phyloP scores from a whole-genome alignment of 2,888 invertebrate genomes.

The Cancer borealis region DNA sequence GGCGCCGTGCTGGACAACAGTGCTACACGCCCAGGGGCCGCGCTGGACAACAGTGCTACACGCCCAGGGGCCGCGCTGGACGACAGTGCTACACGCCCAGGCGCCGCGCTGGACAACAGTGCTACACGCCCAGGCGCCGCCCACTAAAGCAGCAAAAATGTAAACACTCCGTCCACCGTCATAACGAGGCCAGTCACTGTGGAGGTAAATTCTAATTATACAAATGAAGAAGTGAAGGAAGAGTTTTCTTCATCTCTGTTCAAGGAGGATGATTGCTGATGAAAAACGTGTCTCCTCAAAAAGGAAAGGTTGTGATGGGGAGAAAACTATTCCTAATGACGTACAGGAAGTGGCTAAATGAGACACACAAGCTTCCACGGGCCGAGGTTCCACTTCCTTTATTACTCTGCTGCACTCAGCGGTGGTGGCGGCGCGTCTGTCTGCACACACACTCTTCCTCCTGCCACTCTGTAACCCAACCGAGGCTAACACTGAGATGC shows the following conservation, averaged over 20 bases:
- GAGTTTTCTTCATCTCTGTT: neutral
- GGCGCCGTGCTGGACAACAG: neutral
- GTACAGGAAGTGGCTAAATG: constrained; percentile 29
- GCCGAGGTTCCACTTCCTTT: constrained; percentile 34
- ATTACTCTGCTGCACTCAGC: constrained; percentile 7
- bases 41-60: neutral
- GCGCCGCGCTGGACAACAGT: neutral
- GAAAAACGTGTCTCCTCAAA: constrained; percentile 24
- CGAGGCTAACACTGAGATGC: neutral
- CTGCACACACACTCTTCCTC: neutral
- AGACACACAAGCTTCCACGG: constrained; percentile 29
- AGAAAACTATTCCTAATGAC: constrained; percentile 24
- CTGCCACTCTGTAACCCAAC: neutral
- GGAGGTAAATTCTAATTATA: neutral
- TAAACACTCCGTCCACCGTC: neutral
- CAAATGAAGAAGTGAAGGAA: constrained; percentile 1
- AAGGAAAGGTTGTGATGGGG: constrained; percentile 21
- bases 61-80: too few relatives aligned
- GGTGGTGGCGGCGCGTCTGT: neutral
- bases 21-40: neutral
- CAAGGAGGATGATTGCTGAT: neutral
- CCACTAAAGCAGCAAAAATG: neutral
- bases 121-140: neutral
- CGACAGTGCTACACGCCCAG: neutral
- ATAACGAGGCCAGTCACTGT: constrained; percentile 3